A percentile compares a stretch with the other conserved stretches of the same genome.
phyloP scores from a whole-genome alignment of 1,140 invertebrate genomes.

The Helicoverpa zea region DNA sequence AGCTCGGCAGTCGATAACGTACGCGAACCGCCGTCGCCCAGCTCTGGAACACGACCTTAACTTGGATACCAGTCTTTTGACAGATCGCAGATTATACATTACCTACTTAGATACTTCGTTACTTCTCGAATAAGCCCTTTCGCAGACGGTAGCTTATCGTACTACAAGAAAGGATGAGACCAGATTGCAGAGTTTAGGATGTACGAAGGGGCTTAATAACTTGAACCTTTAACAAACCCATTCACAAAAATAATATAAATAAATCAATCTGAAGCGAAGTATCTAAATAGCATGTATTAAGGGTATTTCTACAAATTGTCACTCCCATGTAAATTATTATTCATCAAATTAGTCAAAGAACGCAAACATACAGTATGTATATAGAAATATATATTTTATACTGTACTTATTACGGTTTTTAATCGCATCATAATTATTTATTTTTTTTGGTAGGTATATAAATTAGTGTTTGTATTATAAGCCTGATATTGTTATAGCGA shows the following conservation, averaged over 20 bases:
- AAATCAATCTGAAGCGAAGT: neutral
- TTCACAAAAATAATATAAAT: no score
- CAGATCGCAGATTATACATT: neutral
- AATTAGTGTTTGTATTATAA: slow-evolving; percentile 15
- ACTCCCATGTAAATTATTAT: neutral
- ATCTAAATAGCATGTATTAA: slow-evolving; percentile 1
- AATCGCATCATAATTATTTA: slow-evolving; percentile 20
- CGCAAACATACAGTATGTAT: slow-evolving; percentile 27
- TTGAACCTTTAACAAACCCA: no score
- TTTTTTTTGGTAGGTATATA: slow-evolving; percentile 22
- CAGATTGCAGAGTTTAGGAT: no score
- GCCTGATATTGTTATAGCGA: slow-evolving; percentile 15
- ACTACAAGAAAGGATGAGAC: neutral
- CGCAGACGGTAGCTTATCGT: neutral
- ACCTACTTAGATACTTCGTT: slow-evolving; percentile 3
- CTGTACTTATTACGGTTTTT: slow-evolving; percentile 2
- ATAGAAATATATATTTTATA: slow-evolving; percentile 25
- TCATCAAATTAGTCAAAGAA: slow-evolving; percentile 4
- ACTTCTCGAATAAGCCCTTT: neutral
- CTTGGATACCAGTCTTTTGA: neutral
- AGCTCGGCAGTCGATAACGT: slow-evolving; percentile 80
- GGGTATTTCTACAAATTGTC: neutral
- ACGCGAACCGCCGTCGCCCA: slow-evolving; percentile 73
- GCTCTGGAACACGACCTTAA: slow-evolving; percentile 62
- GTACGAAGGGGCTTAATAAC: no score